Base-by-base conservation (phyloP, 2,888 invertebrate species). In the Brachylomia viminalis region DNA sequence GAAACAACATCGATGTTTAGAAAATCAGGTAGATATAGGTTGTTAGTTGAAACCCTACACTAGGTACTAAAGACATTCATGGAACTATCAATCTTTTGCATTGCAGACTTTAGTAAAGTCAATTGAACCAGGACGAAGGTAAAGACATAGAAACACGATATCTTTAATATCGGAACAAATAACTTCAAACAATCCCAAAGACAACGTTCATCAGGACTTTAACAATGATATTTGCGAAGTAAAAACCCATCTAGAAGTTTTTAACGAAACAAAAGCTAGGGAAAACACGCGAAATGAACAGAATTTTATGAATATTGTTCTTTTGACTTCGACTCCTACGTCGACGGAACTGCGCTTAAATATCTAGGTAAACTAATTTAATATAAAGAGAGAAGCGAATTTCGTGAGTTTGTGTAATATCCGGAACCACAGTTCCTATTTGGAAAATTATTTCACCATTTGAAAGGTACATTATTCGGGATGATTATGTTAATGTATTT, bases 221-320 rank as follows among this genome's bases (percentile, higher is more conserved):
- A 83, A 59, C 62, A 80, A 72, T 64, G 62, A 75, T 49, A 72
- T 70, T 81, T 45, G 52, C 69, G 1, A 75, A 75, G 38, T 66
- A 66, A 71, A 47, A 83, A 58, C 45, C 66, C 52, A 72, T 71
- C 80, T 56, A 45, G 15, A 84, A 77, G 20, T 72, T 83, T 70
- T 15, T 15, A 67, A 59, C 38, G 52, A 80, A 83, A 83, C 66
- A 59, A 72, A 74, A 76, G 54, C 70, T 69, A 47, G 10, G 27
- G 52, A 13, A 77, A 77, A 58, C 72, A 77, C 68, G 77, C 80
- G n/a, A 72, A 75, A 65, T 33, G 30, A 82, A 79, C 10, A 49
- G 72, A 69, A 72, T 67, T 74, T 82, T 82, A 86, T 82, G 72
- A 74, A 83, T 84, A 84, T 79, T 79, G 82, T 85, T 81, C 74